Conservation (phyloP, 2,797 vertebrate species). For the Moxostoma hubbsi region DNA sequence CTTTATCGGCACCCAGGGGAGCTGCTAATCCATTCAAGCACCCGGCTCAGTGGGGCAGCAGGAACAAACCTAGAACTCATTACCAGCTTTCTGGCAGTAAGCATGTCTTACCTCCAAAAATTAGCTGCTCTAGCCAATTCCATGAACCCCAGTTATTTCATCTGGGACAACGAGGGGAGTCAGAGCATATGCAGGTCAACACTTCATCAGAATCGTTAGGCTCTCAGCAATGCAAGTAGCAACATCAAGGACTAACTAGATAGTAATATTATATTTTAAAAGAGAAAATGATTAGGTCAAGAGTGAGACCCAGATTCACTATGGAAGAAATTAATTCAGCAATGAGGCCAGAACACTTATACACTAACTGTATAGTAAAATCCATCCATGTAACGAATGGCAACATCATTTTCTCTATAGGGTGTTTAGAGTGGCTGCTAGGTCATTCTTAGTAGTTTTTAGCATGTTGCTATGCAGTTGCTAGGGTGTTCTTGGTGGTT, state of each 20-base stretch:
- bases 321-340: background rate
- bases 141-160: conserved; percentile 14
- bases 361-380: background rate
- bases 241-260: background rate
- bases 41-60: conserved; percentile 31
- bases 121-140: conserved; percentile 24
- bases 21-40: conserved; percentile 48
- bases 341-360: background rate
- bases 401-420: background rate
- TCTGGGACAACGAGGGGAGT: background rate
- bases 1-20: conserved; percentile 39
- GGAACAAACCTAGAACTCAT: conserved; percentile 42
- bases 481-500: no score
- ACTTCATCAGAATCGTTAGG: background rate
- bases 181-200: background rate
- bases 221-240: background rate
- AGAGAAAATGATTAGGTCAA: conserved; percentile 1
- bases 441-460: background rate
- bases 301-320: background rate
- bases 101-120: conserved; percentile 50
- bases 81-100: conserved; percentile 38
- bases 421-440: no score
- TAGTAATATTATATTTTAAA: background rate
- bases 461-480: background rate
- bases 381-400: background rate